A percentile compares a stretch with the other conserved stretches of the same genome.
These are phyloP conservation scores for Ormyrus pomaceus DNA, from an alignment of 2,888 invertebrate genomes.

Conservation along the genomic window DNA sequence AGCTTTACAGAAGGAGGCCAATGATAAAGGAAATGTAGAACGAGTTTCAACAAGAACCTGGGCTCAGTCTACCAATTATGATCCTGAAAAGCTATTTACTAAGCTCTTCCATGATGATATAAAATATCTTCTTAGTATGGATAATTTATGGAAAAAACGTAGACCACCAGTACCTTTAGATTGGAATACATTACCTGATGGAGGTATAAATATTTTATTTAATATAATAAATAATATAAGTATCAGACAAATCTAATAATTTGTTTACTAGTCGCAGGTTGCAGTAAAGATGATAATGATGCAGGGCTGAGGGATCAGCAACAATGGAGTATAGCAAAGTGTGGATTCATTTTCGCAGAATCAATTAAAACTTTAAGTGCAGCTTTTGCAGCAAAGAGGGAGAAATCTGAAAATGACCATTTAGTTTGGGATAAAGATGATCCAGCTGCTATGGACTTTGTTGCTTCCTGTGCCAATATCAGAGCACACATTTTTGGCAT, in stretches of 20 bases:
- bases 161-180: constrained; percentile 88
- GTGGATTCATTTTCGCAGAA: constrained; percentile 82
- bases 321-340: constrained; percentile 88
- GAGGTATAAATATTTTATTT: constrained; percentile 65
- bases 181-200: constrained; percentile 80
- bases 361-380: constrained; percentile 82
- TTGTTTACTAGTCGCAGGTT: constrained; percentile 74
- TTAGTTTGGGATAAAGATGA: constrained; percentile 99
- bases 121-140: constrained; percentile 94
- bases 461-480: constrained; percentile 95
- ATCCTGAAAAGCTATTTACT: constrained; percentile 89
- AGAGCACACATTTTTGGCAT: constrained; percentile 94
- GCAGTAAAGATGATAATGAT: constrained; percentile 77
- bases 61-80: constrained; percentile 90
- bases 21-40: constrained; percentile 77
- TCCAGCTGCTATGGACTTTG: constrained; percentile 94
- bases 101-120: constrained; percentile 98
- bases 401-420: constrained; percentile 80
- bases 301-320: constrained; percentile 84
- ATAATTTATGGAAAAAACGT: constrained; percentile 95
- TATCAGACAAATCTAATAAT: neutral
- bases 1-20: constrained; percentile 78
- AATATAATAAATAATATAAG: neutral
- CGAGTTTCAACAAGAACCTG: constrained; percentile 87
- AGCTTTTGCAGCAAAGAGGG: constrained; percentile 76